Evolutionary conservation across 2,888 invertebrate species (phyloP).

Genomic region (Electrophaes corylata): DNA sequence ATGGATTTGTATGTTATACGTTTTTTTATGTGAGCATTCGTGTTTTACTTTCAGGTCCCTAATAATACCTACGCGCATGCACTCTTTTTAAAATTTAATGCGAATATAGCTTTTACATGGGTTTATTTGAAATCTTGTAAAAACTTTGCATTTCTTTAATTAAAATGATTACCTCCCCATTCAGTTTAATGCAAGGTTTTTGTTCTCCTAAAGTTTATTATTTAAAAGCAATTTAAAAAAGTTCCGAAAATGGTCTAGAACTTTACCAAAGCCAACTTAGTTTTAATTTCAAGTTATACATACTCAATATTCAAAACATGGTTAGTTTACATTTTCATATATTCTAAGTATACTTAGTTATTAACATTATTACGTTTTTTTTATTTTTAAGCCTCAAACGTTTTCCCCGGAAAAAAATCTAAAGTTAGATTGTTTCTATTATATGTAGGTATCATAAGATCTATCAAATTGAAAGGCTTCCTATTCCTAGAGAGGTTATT

Average conservation of each 20-base stretch:
- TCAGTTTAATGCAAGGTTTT: neutral
- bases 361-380: too few species aligned
- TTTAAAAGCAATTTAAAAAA: slow-evolving; percentile 7
- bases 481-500: slow-evolving; percentile 70
- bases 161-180: too few species aligned
- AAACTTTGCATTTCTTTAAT: neutral
- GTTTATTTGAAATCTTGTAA: neutral
- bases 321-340: too few species aligned
- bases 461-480: slow-evolving; percentile 73
- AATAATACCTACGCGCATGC: slow-evolving; percentile 1
- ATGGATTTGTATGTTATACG: slow-evolving; percentile 21
- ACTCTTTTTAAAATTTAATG: neutral
- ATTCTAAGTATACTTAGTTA: too few species aligned
- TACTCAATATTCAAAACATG: too few species aligned
- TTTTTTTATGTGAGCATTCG: slow-evolving; percentile 17
- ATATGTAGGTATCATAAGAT: slow-evolving; percentile 23
- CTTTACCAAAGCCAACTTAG: slow-evolving; percentile 2
- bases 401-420: neutral
- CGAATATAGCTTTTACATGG: neutral
- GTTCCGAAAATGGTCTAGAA: neutral
- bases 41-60: slow-evolving; percentile 14
- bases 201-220: neutral
- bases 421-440: slow-evolving; percentile 9
- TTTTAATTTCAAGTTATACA: too few species aligned
- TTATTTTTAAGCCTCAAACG: too few species aligned